These are phyloP conservation scores for Brachionus rotundiformis DNA, from an alignment of 1,140 invertebrate species.

Conservation along the genomic window DNA sequence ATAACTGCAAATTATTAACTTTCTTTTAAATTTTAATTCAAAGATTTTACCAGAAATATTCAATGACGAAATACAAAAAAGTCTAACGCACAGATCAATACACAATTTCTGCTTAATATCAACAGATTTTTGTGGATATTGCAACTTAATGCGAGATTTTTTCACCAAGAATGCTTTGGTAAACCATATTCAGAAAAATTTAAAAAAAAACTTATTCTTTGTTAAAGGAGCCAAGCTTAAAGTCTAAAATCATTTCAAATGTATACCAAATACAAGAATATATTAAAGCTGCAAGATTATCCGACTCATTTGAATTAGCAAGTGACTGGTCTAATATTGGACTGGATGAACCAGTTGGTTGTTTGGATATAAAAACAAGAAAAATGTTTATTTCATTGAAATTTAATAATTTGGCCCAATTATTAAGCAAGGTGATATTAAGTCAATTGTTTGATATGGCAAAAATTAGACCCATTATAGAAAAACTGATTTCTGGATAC, in stretches of 20 bases:
- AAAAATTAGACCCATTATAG: not conserved
- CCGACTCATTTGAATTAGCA: not conserved
- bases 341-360: no score
- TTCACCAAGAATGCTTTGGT: not conserved
- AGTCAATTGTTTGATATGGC: not conserved
- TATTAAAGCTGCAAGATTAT: not conserved
- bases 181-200: no score
- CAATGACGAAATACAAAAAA: not conserved
- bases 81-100: not conserved
- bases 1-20: no score
- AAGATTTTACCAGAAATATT: not conserved
- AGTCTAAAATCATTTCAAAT: not conserved
- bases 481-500: constrained; percentile 8
- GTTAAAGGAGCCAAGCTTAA: not conserved
- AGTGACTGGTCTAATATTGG: not conserved
- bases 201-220: not conserved
- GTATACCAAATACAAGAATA: not conserved
- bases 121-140: not conserved
- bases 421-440: not conserved
- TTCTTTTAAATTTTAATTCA: not conserved
- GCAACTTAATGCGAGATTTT: not conserved
- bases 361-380: no score
- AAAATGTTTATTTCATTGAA: constrained; percentile 8
- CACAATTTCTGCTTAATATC: not conserved
- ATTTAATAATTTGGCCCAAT: constrained; percentile 10